Conservation (phyloP, 2,797 vertebrate species). For the Spinus pinus region DNA sequence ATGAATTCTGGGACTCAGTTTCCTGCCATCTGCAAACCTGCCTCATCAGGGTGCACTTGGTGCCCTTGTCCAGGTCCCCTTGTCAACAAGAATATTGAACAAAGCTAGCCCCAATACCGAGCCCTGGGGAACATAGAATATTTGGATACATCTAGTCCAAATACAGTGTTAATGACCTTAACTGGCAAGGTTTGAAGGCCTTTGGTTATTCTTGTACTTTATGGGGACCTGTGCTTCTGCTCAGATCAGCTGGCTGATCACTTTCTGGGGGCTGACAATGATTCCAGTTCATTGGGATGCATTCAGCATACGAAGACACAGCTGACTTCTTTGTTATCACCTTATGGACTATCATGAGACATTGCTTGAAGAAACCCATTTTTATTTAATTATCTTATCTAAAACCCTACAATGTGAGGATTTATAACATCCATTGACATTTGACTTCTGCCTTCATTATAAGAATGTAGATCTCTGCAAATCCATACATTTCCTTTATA, state of each 20-base stretch:
- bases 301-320: not conserved
- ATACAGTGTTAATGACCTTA: not conserved
- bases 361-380: not conserved
- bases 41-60: rapidly evolving
- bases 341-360: not conserved
- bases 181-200: not conserved
- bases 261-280: not conserved
- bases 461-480: not conserved
- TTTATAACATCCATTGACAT: not conserved
- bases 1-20: rapidly evolving
- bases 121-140: not conserved
- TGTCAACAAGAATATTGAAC: not conserved
- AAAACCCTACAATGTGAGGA: not conserved
- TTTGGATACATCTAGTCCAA: not conserved
- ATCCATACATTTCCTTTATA: not conserved
- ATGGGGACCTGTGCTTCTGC: not conserved
- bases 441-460: not conserved
- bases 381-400: not conserved
- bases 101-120: rapidly evolving
- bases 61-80: not conserved
- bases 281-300: not conserved
- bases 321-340: not conserved
- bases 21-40: not conserved
- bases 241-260: not conserved
- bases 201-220: not conserved